Base-by-base conservation (phyloP, 2,888 invertebrate species). In the Ommatoiulus sabulosus region DNA sequence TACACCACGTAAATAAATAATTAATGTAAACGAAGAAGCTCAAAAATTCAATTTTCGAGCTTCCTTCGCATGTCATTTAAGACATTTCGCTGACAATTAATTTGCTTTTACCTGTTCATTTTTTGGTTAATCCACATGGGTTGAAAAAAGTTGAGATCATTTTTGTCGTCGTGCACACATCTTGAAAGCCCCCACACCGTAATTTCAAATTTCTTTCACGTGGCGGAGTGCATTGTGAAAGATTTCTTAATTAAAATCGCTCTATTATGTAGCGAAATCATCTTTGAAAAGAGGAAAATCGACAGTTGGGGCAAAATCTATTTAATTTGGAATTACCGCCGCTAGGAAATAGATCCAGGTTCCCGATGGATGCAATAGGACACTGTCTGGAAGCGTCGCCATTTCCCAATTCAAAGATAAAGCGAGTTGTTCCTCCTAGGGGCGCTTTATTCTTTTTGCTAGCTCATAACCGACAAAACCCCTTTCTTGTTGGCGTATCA, bases 391-490 rank as follows among this genome's bases (percentile, higher is more conserved):
- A 80, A 15, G 80, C 24, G 80, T 80, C 80, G 15, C 80, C 12
- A 35, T 35, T 46, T n/a, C n/a, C 5, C 5, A 5, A 57, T 57
- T 57, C 57, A n/a, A n/a, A 57, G 57, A 57, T 57, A 57, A 57
- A 57, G n/a, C 57, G n/a, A 57, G 57, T 57, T 57, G 57, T 35
- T 35, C 35, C n/a, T 57, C n/a, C n/a, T n/a, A 57, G 17, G n/a
- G 57, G 57, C 57, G 10, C 57, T 12, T 5, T 57, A 3, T 7
- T 24, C 35, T 80, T 80, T 80, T 20, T 8, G 35, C 20, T 72
- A 20, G 57, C 57, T n/a, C 20, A 6, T 80, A 80, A 80, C 80
- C 80, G 35, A 80, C 24, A 80, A 80, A 80, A 80, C 80, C 24
- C 35, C 24, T 35, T 80, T 72, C 72, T 80, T 12, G 12, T 12